A percentile compares a stretch with the other conserved stretches of the same genome.
Conservation (phyloP, 2,888 invertebrate species). For the Conomelus anceps region DNA sequence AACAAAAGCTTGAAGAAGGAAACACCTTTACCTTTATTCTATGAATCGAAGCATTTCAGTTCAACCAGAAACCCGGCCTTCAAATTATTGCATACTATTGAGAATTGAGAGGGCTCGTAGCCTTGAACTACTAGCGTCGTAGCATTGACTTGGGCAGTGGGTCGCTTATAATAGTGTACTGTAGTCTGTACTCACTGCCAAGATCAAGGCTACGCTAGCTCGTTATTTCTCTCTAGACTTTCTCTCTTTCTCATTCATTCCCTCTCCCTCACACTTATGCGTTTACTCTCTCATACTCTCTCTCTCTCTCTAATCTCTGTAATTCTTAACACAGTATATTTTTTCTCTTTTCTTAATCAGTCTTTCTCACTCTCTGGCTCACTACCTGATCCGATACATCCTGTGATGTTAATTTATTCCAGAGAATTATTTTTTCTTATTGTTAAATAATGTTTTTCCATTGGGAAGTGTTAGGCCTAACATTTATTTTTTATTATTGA, state of each 20-base stretch:
- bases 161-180: background rate
- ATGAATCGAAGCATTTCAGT: no score
- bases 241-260: background rate
- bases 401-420: background rate
- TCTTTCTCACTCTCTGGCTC: no score
- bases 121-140: no score
- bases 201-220: background rate
- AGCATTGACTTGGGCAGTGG: background rate
- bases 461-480: no score
- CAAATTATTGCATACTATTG: background rate
- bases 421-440: background rate
- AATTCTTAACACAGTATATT: no score
- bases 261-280: background rate
- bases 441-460: background rate
- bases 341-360: no score
- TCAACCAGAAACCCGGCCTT: no score
- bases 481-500: no score
- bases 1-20: no score
- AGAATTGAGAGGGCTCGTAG: background rate
- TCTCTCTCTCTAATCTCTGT: background rate
- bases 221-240: no score
- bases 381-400: background rate
- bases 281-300: background rate
- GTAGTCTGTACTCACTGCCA: no score
- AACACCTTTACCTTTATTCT: no score